phyloP scores from a whole-genome alignment of 2,888 invertebrate species.

The Phymatocera aterrima region DNA sequence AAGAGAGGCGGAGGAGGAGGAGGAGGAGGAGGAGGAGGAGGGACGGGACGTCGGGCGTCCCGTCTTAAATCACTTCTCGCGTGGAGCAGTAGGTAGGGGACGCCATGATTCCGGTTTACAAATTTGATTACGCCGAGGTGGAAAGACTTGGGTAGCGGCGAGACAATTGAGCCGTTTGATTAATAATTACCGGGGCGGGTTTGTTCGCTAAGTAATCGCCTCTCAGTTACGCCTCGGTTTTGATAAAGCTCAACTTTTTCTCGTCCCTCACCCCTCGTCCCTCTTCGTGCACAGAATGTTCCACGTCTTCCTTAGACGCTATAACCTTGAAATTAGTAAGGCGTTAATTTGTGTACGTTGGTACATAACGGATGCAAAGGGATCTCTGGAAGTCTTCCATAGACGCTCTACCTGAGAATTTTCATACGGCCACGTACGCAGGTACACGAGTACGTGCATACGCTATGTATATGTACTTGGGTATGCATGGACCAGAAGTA shows the following conservation, averaged over 20 bases:
- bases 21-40: conserved; percentile 28
- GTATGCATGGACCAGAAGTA: too few relatives aligned
- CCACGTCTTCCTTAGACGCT: not conserved
- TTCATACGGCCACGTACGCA: too few relatives aligned
- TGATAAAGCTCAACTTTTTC: not conserved
- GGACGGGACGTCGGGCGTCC: conserved; percentile 47
- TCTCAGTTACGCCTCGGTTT: conserved; percentile 10
- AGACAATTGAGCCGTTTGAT: conserved; percentile 44
- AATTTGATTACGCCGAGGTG: conserved; percentile 53
- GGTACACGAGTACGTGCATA: too few relatives aligned
- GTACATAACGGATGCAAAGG: not conserved
- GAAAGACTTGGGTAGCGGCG: conserved; percentile 14
- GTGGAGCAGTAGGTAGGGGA: conserved; percentile 46
- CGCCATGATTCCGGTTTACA: conserved; percentile 54
- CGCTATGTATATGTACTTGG: too few relatives aligned
- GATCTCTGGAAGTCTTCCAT: not conserved
- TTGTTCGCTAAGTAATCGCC: conserved; percentile 40
- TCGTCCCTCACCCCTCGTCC: not conserved
- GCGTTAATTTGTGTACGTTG: not conserved
- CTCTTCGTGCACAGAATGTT: too few relatives aligned
- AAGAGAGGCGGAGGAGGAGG: conserved; percentile 11
- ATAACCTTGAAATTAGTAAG: not conserved
- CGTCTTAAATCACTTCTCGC: conserved; percentile 50
- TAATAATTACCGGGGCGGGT: conserved; percentile 38
- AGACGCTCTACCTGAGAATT: too few relatives aligned